Evolutionary conservation across 2,888 invertebrate species (phyloP).

Genomic region (Agrotis exclamationis): DNA sequence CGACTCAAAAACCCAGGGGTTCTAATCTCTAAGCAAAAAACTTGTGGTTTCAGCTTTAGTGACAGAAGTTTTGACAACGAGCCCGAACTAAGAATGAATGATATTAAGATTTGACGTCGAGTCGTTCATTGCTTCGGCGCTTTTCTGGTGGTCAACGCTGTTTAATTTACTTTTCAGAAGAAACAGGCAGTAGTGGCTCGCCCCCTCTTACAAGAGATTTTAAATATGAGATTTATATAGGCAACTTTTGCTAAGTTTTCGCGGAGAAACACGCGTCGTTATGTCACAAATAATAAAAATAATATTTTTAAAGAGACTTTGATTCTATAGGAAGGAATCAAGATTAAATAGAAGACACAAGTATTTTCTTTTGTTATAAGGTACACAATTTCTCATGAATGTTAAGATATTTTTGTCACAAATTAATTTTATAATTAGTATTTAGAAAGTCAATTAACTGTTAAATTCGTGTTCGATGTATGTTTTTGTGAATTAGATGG

Average conservation of each 20-base stretch:
- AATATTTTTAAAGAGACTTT: background rate
- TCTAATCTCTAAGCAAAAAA: too few species aligned
- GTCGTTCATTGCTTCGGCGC: background rate
- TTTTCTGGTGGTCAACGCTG: background rate
- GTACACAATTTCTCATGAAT: conserved; percentile 39
- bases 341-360: background rate
- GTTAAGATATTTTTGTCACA: conserved; percentile 44
- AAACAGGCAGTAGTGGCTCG: too few species aligned
- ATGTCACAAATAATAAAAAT: background rate
- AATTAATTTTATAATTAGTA: conserved; percentile 11
- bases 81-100: too few species aligned
- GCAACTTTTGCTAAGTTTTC: too few species aligned
- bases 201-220: too few species aligned
- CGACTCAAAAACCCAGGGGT: too few species aligned
- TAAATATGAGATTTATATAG: too few species aligned
- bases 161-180: background rate
- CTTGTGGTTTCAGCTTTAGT: too few species aligned
- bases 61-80: too few species aligned
- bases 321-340: rapidly evolving
- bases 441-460: background rate
- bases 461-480: conserved; percentile 23
- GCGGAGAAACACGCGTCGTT: too few species aligned
- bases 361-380: conserved; percentile 1
- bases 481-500: conserved; percentile 17
- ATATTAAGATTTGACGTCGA: too few species aligned